These are phyloP conservation scores for Pilophorus perplexus DNA, from an alignment of 2,888 invertebrate genomes.

Conservation along the genomic window DNA sequence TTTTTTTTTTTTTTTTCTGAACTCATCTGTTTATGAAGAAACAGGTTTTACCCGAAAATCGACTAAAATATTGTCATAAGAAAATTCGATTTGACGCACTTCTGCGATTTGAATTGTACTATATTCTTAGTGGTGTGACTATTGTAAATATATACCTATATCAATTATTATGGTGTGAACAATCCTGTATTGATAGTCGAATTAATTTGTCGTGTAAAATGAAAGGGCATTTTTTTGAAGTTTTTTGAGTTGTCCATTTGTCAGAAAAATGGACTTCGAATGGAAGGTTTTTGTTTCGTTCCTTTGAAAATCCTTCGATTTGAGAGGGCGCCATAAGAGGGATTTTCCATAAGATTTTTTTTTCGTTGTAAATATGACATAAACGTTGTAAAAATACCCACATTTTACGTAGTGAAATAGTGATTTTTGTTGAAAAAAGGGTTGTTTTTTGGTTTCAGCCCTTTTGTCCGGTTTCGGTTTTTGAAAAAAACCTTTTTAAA, in stretches of 20 bases:
- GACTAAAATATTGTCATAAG: not conserved
- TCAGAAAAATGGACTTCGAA: too few relatives aligned
- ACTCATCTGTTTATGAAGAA: not conserved
- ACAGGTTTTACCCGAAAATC: not conserved
- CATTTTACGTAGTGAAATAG: conserved; percentile 4
- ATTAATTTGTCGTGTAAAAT: not conserved
- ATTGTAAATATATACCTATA: too few relatives aligned
- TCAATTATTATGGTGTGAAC: not conserved
- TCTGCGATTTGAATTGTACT: too few relatives aligned
- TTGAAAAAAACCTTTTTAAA: not conserved
- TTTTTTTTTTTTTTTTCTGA: not conserved
- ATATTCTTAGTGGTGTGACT: too few relatives aligned
- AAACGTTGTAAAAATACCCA: not conserved
- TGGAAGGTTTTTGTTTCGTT: too few relatives aligned
- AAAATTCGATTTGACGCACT: not conserved
- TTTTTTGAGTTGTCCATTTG: too few relatives aligned
- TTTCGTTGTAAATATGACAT: too few relatives aligned
- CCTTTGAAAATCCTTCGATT: too few relatives aligned
- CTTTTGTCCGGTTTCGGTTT: not conserved
- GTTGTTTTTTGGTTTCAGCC: not conserved
- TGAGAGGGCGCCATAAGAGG: too few relatives aligned
- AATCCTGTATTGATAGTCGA: not conserved
- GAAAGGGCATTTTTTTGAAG: too few relatives aligned
- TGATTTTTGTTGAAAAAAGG: conserved; percentile 1
- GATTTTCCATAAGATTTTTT: too few relatives aligned